Evolutionary conservation across 30 jellyfish, hydroid and myxozoan species (phyloP), one percentile per base, ranked within the genome.

Genomic region (Aurelia sp.): DNA sequence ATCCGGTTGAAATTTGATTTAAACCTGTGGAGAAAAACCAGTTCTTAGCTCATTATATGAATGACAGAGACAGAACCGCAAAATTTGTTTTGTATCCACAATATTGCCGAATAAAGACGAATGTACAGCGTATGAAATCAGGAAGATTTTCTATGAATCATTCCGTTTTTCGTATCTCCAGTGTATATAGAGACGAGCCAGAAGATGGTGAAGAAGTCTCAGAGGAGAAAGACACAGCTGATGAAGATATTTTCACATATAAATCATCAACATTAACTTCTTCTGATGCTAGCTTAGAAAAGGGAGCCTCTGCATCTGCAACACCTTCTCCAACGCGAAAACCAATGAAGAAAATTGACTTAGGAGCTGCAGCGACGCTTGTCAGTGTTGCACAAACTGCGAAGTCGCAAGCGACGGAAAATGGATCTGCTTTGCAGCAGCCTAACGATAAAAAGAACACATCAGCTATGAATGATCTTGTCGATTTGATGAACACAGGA

Each of bases 311-410:
- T 0, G 21, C 52, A 16, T 63, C 66, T 0, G 18, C 68, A 3
- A 48, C 73, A 16, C 62, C 85, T n/a, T 20, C 84, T 48, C 73
- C 86, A 21, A 74, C 72, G 7, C 82, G 85, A 37, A 71, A 92
- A 68, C 98, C 98, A 27, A 62, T 60, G 13, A 71, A 62, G 50
- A 91, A 84, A 55, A 85, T 91, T 64, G 98, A 91, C 74, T 78
- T 91, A 4, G 98, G 98, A n/a, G 98, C 98, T 21, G 90, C 97
- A 20, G 98, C 97, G 1, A 92, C 85, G 15, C 79, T 87, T 33
- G 95, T 82, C 9, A 73, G 81, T 51, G 88, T 85, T 6, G 77
- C 94, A 19, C 73, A 63, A 27, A 68, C 88, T 6, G 73, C 90
- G 27, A 62, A 52, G 31, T n/a, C n/a, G 23, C 55, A 18, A 57